Conservation (phyloP, 2,797 vertebrate genomes). For the Anguilla pacifica region DNA sequence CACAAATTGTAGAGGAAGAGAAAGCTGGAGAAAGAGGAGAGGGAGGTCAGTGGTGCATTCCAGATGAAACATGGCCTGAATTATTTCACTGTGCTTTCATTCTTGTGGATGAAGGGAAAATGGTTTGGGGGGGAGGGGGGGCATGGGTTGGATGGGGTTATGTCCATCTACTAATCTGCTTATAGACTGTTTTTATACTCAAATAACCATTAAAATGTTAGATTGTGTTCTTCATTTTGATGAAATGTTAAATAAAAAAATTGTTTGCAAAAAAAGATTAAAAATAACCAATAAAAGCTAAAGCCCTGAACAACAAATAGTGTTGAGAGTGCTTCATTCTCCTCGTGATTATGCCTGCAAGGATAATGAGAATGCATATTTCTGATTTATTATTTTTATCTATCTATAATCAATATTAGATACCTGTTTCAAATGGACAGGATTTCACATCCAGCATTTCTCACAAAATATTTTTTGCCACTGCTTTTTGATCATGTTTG, state of each 20-base stretch:
- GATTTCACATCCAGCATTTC: background rate
- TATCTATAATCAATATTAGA: background rate
- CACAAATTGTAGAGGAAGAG: constrained; percentile 23
- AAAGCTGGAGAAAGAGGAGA: background rate
- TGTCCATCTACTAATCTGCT: background rate
- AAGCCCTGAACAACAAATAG: background rate
- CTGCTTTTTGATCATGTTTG: background rate
- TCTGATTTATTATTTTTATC: background rate
- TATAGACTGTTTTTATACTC: background rate
- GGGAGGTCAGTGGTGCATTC: background rate
- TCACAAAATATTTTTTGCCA: background rate
- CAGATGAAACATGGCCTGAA: constrained; percentile 5
- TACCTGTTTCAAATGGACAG: background rate
- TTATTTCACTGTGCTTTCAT: constrained; percentile 29
- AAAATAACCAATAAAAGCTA: constrained; percentile 3
- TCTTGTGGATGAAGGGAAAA: background rate
- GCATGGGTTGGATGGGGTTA: background rate
- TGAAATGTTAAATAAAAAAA: background rate
- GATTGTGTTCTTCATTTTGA: background rate
- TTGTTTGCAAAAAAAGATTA: background rate
- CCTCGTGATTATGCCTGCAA: background rate
- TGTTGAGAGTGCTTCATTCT: background rate
- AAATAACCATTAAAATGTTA: constrained; percentile 10
- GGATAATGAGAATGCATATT: background rate
- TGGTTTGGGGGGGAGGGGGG: background rate